Base-by-base conservation (phyloP, 2,888 invertebrate species). In the Ptilodon capucinus region DNA sequence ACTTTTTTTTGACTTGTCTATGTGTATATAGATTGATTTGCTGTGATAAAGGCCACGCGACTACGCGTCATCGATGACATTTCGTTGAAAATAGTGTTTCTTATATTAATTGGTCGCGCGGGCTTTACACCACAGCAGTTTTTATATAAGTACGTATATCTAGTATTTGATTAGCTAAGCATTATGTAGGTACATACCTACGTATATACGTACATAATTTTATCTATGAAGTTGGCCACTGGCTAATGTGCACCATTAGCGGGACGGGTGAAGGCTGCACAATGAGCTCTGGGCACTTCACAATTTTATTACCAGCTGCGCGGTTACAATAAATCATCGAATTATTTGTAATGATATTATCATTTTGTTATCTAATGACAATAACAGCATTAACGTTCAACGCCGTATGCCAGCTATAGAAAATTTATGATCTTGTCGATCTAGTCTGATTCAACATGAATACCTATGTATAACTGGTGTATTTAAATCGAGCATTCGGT, bases 401-500 rank as follows among this genome's bases (percentile, higher is more conserved):
- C 40, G 51, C 34, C 47, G 43, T 53, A 51, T 53, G 46, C 40
- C 51, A 53, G 42, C 53, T 46, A 57, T 42, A 53, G 54, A 38
- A 50, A 45, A 51, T 56, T 57, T 54, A 60, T 51, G 42, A 60
- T 44, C n/a, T n/a, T n/a, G n/a, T n/a, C n/a, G n/a, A 44, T 64
- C 51, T 43, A 48, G 44, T 38, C 34, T 35, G 46, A 48, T 64
- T 52, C 40, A 45, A 49, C 57, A 60, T 58, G 44, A 58, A 64
- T 62, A n/a, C n/a, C n/a, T n/a, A 66, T 64, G 54, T 60, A 57
- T 44, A 62, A 61, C 44, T 51, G 42, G 44, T 45, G 56, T 63
- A 69, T 65, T 71, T 74, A 61, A 71, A 71, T 76, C 67, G 66
- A 74, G 56, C 68, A 65, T 71, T 74, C 55, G 57, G 53, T 70